These are phyloP conservation scores for Charanyca ferruginea DNA, from an alignment of 2,888 invertebrate genomes.

Conservation along the genomic window DNA sequence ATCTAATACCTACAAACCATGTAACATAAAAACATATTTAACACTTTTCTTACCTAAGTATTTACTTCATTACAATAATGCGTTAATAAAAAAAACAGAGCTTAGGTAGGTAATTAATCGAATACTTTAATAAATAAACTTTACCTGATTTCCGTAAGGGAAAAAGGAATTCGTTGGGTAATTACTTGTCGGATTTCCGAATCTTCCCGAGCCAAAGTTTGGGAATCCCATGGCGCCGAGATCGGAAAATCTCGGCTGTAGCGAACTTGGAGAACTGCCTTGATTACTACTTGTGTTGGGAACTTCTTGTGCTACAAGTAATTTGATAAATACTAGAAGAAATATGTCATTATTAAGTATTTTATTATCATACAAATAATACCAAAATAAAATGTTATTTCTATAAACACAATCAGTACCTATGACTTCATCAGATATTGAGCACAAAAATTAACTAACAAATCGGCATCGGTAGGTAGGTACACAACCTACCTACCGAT, in stretches of 20 bases:
- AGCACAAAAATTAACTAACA: too few species aligned
- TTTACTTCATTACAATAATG: background rate
- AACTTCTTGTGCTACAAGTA: constrained; percentile 46
- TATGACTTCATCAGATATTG: background rate
- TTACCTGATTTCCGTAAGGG: constrained; percentile 67
- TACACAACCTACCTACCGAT: too few species aligned
- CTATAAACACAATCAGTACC: too few species aligned
- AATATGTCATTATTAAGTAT: constrained; percentile 9
- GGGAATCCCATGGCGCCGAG: constrained; percentile 51
- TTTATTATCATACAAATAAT: background rate
- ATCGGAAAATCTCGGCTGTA: constrained; percentile 64
- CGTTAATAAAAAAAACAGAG: background rate
- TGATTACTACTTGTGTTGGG: constrained; percentile 49
- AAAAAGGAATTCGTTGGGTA: constrained; percentile 69
- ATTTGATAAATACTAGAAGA: constrained; percentile 52
- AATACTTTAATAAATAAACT: constrained; percentile 53
- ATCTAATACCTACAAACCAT: background rate
- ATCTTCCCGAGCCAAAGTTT: constrained; percentile 66
- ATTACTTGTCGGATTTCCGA: constrained; percentile 66
- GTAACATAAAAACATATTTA: background rate
- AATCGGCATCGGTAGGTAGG: too few species aligned
- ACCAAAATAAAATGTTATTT: background rate
- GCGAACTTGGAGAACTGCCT: constrained; percentile 33
- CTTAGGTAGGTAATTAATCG: constrained; percentile 33
- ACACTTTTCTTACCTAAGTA: background rate